Base-by-base conservation (phyloP, 2,888 invertebrate genomes). In the Drosophila mettleri region DNA sequence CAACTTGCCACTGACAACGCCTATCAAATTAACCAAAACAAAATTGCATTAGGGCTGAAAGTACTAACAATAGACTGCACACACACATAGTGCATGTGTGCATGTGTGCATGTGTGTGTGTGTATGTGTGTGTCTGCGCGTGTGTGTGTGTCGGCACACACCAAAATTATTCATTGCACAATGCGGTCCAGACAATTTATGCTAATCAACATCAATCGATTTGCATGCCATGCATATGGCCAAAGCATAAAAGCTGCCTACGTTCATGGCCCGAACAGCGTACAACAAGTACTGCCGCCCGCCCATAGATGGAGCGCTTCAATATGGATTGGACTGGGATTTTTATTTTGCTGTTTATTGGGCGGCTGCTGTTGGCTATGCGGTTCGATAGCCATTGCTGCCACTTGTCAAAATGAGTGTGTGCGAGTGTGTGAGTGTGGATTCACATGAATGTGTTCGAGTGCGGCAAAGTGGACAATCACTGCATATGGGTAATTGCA, bases 101-200 rank as follows among this genome's bases (percentile, higher is more conserved):
- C 36, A 5, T 12, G 5, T 22, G 41, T 22, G 27, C 16, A n/a
- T 38, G 18, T 34, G 29, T 34, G 31, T 20, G 7, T 43, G 20
- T 12, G n/a, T 33, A 14, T 41, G 18, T 27, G 34, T 54, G 34
- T 16, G 20, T 46, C 48, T 29, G 38, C 49, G 58, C 20, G 22
- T 20, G 43, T 52, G 77, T 83, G 76, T 54, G 51, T 41, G 80
- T 64, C 57, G 73, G 68, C 69, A 62, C 64, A 80, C 24, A 53
- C 68, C 80, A 69, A 86, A 83, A 81, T 86, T 87, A 86, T 86
- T 88, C 86, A 88, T 86, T 88, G 87, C 88, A 76, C 85, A 75
- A 69, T 89, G 90, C 76, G 90, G 89, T 89, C 85, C 88, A 89
- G 89, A 90, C 89, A 89, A 90, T 89, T 90, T 89, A 90, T 90